These are phyloP conservation scores for Antheraea mylitta DNA, from an alignment of 1,140 invertebrate genomes.

Conservation along the genomic window DNA sequence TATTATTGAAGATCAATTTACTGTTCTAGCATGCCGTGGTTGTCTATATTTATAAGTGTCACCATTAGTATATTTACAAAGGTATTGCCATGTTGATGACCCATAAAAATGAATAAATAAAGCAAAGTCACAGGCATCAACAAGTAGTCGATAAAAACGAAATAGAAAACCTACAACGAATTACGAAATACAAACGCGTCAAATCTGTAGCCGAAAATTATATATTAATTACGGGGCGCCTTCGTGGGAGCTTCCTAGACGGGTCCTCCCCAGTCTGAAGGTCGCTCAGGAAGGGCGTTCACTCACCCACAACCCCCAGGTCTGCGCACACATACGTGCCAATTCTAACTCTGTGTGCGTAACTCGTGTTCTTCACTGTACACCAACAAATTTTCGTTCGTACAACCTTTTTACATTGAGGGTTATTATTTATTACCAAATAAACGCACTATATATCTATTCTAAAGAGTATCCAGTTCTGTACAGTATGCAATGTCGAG, in stretches of 20 bases:
- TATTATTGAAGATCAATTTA: too few relatives aligned
- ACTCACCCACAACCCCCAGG: conserved; percentile 28
- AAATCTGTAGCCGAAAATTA: conserved; percentile 15
- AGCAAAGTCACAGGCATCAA: background rate
- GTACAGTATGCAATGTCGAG: background rate
- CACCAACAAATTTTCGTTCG: background rate
- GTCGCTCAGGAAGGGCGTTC: conserved; percentile 58
- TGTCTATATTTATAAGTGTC: too few relatives aligned
- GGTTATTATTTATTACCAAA: background rate
- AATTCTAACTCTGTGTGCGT: background rate
- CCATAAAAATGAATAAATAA: background rate
- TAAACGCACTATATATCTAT: background rate
- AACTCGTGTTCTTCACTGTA: conserved; percentile 6
- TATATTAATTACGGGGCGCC: conserved; percentile 28
- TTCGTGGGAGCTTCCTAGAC: conserved; percentile 48
- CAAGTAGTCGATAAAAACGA: too few relatives aligned
- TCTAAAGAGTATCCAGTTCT: background rate
- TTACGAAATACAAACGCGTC: background rate
- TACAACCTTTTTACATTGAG: background rate
- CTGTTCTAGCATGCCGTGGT: too few relatives aligned
- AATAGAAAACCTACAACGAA: too few relatives aligned
- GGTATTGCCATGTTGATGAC: too few relatives aligned
- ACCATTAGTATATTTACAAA: too few relatives aligned
- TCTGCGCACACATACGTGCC: conserved; percentile 14
- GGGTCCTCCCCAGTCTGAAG: conserved; percentile 58